A percentile compares a stretch with the other conserved stretches of the same genome.
Conservation (phyloP, 2,113 vertebrate species). For the Panurus biarmicus region DNA sequence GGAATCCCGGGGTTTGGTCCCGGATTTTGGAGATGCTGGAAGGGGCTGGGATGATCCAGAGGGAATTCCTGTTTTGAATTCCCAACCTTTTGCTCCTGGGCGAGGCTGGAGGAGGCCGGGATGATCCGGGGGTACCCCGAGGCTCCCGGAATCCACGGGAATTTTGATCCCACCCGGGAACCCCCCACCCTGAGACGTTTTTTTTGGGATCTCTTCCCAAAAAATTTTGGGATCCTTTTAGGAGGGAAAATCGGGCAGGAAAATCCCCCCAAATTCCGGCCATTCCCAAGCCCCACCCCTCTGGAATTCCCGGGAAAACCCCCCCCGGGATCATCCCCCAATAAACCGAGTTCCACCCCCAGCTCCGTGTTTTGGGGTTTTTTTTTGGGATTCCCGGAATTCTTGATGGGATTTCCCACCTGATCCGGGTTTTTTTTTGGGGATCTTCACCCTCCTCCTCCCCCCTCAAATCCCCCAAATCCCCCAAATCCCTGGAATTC, state of each 20-base stretch:
- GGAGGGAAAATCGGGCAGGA: fast-evolving
- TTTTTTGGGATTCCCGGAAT: neutral
- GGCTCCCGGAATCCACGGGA: neutral
- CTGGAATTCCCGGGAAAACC: neutral
- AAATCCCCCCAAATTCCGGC: neutral
- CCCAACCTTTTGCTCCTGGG: too few species aligned
- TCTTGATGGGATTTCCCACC: neutral
- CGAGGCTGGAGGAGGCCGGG: neutral
- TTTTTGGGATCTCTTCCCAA: neutral
- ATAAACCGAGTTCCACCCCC: neutral
- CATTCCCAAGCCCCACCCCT: neutral
- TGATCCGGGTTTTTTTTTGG: neutral
- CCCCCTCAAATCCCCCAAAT: fast-evolving
- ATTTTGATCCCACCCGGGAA: neutral
- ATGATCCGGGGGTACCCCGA: neutral
- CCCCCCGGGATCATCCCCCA: neutral
- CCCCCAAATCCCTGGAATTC: neutral
- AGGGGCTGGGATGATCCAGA: too few species aligned
- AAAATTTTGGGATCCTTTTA: neutral
- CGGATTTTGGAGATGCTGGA: too few species aligned
- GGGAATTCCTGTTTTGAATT: too few species aligned
- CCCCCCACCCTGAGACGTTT: neutral
- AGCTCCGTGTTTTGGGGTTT: neutral
- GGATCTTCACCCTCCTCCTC: fast-evolving
- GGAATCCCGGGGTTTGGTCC: too few species aligned